phyloP scores from a whole-genome alignment of 1,140 invertebrate species.

The Drosophila pruinosa region DNA sequence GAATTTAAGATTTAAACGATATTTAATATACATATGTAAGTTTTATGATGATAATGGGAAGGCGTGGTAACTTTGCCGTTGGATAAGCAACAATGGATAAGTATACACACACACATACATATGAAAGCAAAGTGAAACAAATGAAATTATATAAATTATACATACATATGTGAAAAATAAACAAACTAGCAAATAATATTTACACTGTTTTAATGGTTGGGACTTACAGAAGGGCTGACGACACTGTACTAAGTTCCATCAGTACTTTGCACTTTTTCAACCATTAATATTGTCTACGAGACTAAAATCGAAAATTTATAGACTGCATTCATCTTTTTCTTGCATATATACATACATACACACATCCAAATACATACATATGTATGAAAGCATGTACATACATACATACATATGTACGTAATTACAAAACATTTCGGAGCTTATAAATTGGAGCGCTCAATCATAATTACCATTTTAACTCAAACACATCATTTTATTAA shows the following conservation, averaged over 20 bases:
- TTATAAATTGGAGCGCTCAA: no score
- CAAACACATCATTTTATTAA: no score
- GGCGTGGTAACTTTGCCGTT: conserved; percentile 3
- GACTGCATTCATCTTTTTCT: no score
- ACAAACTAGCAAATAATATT: conserved; percentile 66
- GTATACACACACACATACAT: conserved; percentile 43
- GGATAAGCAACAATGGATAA: conserved; percentile 44
- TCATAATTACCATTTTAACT: no score
- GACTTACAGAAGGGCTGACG: not conserved
- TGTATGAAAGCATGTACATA: no score
- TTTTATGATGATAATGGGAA: conserved; percentile 61
- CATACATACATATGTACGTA: no score
- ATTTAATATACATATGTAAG: conserved; percentile 71
- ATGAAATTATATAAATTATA: conserved; percentile 67
- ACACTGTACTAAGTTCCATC: not conserved
- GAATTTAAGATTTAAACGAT: conserved; percentile 74
- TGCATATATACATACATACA: no score
- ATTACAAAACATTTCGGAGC: no score
- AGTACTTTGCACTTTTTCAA: not conserved
- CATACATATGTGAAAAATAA: conserved; percentile 80
- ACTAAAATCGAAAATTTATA: not conserved
- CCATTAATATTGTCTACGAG: not conserved
- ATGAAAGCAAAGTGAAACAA: conserved; percentile 56
- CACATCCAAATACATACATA: no score
- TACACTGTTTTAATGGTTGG: not conserved